Percentiles rank a stretch among this genome's conserved stretches.
phyloP scores from a whole-genome alignment of 2,797 vertebrate species.

The Mastacembelus armatus region DNA sequence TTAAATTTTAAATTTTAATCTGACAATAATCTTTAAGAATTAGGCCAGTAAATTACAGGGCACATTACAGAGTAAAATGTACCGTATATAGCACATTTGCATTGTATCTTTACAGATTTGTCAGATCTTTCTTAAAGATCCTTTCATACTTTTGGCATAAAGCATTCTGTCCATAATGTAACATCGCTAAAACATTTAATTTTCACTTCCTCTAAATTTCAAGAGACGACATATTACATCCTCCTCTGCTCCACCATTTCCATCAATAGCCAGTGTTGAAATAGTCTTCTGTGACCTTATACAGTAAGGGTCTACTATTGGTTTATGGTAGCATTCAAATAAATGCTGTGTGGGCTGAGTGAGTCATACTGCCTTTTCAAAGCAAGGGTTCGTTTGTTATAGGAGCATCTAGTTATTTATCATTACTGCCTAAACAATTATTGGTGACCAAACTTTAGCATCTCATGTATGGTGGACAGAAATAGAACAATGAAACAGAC shows the following conservation, averaged over 20 bases:
- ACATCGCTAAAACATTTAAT: not conserved
- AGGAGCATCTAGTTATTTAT: constrained; percentile 41
- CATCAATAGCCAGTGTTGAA: constrained; percentile 21
- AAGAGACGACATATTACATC: constrained; percentile 13
- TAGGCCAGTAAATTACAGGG: not conserved
- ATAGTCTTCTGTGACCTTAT: constrained; percentile 38
- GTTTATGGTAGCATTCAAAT: constrained; percentile 51
- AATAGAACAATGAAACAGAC: constrained; percentile 9
- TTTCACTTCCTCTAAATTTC: not conserved
- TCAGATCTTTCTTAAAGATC: not conserved
- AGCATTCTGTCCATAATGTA: not conserved
- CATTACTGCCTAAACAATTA: constrained; percentile 5
- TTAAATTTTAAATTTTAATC: constrained; percentile 1
- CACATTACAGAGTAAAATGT: not conserved
- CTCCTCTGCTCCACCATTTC: not conserved
- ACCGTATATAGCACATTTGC: not conserved
- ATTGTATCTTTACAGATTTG: not conserved
- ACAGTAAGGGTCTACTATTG: constrained; percentile 54
- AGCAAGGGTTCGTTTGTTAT: constrained; percentile 33
- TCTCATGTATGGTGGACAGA: constrained; percentile 15
- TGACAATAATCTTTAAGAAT: not conserved
- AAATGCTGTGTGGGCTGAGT: constrained; percentile 59
- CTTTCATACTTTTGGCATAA: not conserved
- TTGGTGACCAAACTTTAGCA: constrained; percentile 6
- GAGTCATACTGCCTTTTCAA: constrained; percentile 59